Conservation (phyloP, 2,113 vertebrate species). For the Sisor rabdophorus region DNA sequence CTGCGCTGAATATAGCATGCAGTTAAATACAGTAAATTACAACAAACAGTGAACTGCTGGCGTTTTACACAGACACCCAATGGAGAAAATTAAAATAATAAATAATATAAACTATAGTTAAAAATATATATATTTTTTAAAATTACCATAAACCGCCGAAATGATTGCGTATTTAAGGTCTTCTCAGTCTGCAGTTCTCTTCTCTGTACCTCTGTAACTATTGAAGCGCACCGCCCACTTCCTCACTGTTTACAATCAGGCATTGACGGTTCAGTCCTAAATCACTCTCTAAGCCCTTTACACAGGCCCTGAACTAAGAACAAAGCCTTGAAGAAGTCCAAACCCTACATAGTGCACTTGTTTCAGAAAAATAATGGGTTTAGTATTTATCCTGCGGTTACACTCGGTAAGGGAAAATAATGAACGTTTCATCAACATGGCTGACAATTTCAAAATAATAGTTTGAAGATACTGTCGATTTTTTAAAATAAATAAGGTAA, state of each 20-base stretch:
- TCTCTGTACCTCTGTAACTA: neutral
- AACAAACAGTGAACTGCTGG: neutral
- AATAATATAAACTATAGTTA: neutral
- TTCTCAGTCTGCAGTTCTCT: neutral
- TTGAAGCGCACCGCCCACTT: neutral
- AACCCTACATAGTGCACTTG: neutral
- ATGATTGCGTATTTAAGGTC: neutral
- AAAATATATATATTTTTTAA: too few species aligned
- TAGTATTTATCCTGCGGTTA: neutral
- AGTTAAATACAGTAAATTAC: neutral
- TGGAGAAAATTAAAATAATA: neutral
- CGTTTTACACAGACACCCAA: neutral
- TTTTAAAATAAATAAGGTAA: too few species aligned
- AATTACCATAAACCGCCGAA: neutral
- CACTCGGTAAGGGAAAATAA: too few species aligned
- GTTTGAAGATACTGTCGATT: neutral
- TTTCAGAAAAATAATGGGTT: neutral
- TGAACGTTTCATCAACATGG: neutral
- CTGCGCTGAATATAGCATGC: neutral
- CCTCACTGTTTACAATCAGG: neutral
- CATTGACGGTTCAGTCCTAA: neutral
- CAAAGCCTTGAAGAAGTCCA: neutral
- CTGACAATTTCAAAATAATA: slow-evolving; percentile 22
- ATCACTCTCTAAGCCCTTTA: neutral
- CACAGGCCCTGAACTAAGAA: too few species aligned